phyloP scores from a whole-genome alignment of 2,113 vertebrate species.

The cattle (Bos taurus) region ARS-UCD2.0 NC_037349.1:6820001-6820500 shows the following conservation, averaged over 20 bases:
- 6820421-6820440: not conserved
- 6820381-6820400: not conserved
- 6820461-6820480: accelerated
- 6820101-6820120: not conserved
- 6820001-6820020: not conserved
- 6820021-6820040: not conserved
- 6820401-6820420: not conserved
- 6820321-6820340: not conserved
- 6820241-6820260: not conserved
- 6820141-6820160: not conserved
- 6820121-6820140: not conserved
- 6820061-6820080: not conserved
- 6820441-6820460: not conserved
- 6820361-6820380: not conserved
- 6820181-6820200: not conserved
- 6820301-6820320: not conserved
- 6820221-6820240: not conserved
- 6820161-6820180: not conserved
- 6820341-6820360: not conserved
- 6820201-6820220: not conserved
- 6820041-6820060: not conserved
- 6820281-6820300: not conserved
- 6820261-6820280: not conserved
- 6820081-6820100: not conserved
- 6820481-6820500: not conserved